Evolutionary conservation across 2,797 vertebrate genomes (phyloP), one percentile per base, ranked within the genome.

Genomic region (Xiphophorus birchmanni): DNA sequence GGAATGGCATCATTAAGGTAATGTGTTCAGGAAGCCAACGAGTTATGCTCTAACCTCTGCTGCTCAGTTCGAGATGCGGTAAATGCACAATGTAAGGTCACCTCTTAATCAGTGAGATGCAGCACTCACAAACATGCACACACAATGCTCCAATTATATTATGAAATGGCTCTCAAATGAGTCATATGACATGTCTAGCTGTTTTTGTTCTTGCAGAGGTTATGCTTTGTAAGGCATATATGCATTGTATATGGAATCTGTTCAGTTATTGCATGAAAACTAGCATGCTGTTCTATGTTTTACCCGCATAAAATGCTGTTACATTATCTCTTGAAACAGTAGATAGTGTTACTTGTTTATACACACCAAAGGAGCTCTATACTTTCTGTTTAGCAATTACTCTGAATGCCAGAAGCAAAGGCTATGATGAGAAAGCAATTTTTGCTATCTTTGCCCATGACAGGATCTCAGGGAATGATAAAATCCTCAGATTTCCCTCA

Each of bases 1-100:
- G 86, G 90, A 92, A 93, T 91, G 86, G 91, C 87, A 90, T 94
- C 91, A 90, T 95, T 94, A 94, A 89, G 92, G 84, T 92, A 94
- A 95, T 94, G 92, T 91, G 91, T 88, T 94, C 90, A 88, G 89
- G 88, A 95, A 91, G 84, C 81, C 90, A 90, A 90, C 84, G 85
- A 93, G 86, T 91, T 90, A 84, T 87, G 86, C 84, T 90, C 78
- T 89, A 91, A 93, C 92, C 93, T 93, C 86, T 85, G 88, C 85
- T 93, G 89, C 90, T 94, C 91, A 89, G 88, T 81, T 89, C 50
- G 79, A 92, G 87, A 90, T 88, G 83, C 84, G 32, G 84, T 88
- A 89, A 94, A 89, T 90, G 88, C 87, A 87, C 89, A 92, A 87
- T 91, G 92, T 89, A 86, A 87, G 90, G 86, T 94, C 92, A 95